Percentiles rank a stretch among this genome's conserved stretches.
Conservation (phyloP, 2,888 invertebrate genomes). For the Plusia festucae region DNA sequence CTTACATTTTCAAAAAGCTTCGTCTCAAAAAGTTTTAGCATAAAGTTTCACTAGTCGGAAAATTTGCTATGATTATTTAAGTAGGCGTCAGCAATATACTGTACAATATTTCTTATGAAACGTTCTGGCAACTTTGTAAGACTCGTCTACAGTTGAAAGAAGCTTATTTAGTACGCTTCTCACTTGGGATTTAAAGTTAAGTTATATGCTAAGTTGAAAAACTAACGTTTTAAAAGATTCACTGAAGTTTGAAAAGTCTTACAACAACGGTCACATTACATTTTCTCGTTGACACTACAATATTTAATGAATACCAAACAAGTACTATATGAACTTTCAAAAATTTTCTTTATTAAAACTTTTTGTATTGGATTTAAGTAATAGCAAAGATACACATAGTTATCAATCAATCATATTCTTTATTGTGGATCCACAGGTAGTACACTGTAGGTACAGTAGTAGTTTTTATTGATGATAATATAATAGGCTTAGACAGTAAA, state of each 20-base stretch:
- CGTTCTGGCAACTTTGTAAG: slow-evolving; percentile 23
- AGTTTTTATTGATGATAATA: no score
- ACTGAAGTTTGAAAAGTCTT: neutral
- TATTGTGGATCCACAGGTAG: no score
- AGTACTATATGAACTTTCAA: neutral
- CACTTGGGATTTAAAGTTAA: slow-evolving; percentile 9
- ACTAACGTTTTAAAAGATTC: neutral
- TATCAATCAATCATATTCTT: no score
- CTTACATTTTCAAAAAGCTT: slow-evolving; percentile 7
- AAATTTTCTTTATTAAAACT: neutral
- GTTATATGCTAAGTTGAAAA: slow-evolving; percentile 10
- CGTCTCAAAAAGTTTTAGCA: slow-evolving; percentile 20
- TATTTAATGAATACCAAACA: slow-evolving; percentile 13
- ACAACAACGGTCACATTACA: neutral
- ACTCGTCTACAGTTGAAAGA: slow-evolving; percentile 23
- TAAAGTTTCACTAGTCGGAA: slow-evolving; percentile 25
- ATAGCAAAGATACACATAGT: no score
- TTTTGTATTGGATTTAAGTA: neutral
- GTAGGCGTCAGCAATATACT: slow-evolving; percentile 43
- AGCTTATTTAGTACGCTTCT: slow-evolving; percentile 21
- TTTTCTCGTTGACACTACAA: neutral
- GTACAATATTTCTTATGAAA: slow-evolving; percentile 25
- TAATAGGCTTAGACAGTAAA: no score
- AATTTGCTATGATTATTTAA: slow-evolving; percentile 42
- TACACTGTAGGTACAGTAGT: no score